Percentiles rank a stretch among this genome's conserved stretches.
These are phyloP conservation scores for Globicephala melas DNA, from an alignment of 2,113 vertebrate species.

Conservation along the genomic window DNA sequence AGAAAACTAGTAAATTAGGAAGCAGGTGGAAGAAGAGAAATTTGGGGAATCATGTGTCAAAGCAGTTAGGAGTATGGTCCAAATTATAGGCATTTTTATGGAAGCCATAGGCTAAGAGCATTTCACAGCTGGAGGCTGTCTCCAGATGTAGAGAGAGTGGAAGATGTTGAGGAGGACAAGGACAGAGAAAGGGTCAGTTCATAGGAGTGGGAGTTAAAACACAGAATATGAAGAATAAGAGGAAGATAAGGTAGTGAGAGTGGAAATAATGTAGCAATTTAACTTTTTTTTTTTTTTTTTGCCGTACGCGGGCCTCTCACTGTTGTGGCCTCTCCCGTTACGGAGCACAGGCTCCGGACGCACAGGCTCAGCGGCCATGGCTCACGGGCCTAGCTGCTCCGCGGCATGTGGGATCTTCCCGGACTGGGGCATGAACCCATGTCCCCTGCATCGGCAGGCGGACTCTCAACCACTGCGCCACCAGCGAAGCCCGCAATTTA, in stretches of 20 bases:
- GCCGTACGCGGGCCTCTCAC: too few species aligned
- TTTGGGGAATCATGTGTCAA: neutral
- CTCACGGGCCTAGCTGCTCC: too few species aligned
- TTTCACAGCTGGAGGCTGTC: neutral
- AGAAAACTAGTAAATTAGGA: neutral
- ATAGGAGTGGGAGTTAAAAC: neutral
- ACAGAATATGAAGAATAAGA: neutral
- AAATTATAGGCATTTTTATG: neutral
- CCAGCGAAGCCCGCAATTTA: neutral
- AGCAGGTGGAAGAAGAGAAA: neutral
- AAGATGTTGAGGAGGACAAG: neutral
- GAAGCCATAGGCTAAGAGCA: neutral
- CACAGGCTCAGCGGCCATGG: too few species aligned
- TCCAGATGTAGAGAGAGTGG: neutral
- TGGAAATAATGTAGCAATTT: neutral
- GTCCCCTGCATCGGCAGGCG: too few species aligned
- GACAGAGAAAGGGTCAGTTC: neutral
- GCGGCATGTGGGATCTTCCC: too few species aligned
- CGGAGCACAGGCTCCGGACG: too few species aligned
- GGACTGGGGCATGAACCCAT: too few species aligned
- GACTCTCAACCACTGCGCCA: too few species aligned
- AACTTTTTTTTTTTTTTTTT: neutral
- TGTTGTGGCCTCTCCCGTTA: too few species aligned
- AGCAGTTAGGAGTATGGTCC: neutral
- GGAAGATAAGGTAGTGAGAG: neutral